Evolutionary conservation across 1,140 invertebrate genomes (phyloP), one percentile per base, ranked within the genome.

Genomic region (Ceratina japonica): DNA sequence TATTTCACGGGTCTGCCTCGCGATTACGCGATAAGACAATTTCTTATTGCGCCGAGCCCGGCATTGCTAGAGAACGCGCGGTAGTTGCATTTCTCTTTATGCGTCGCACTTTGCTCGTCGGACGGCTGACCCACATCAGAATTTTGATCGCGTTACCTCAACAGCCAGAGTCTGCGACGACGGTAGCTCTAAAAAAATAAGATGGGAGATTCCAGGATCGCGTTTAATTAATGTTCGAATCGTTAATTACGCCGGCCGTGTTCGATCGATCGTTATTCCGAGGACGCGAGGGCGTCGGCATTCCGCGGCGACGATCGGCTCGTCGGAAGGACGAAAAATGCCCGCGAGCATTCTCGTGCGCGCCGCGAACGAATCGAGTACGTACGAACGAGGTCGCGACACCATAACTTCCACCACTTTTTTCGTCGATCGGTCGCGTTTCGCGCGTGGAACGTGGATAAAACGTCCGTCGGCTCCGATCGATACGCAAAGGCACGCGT

Each of bases 271-370:
- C 13, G 15, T 69, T 63, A 31, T 68, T 63, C 18, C 20, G 13
- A 24, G 18, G 70, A 54, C 58, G 51, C 75, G 79, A 79, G 66
- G 71, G 74, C 82, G 72, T 44, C 65, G 49, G 65, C 80, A 82
- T 79, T 84, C 75, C 66, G n/a, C 13, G 20, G 18, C n/a, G 31
- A 52, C 16, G 27, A 72, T 79, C 51, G 59, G 61, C 74, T 72
- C 54, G 16, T 54, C 22, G 59, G 61, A 72, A 72, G 69, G 59
- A 72, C 68, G 75, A 78, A 78, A 78, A 72, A 72, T 78, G 15
- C 13, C 12, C 18, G 59, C n/a, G 12, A 54, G 27, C 27, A 49
- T 61, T 51, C 52, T 54, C 71, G 8, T 15, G 22, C 37, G 18
- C 44, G n/a, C 7, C 18, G 22, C 15, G 68, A 76, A 71, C 66